phyloP scores from a whole-genome alignment of 1,140 invertebrate species.

The Scaptomyza pallida region DNA sequence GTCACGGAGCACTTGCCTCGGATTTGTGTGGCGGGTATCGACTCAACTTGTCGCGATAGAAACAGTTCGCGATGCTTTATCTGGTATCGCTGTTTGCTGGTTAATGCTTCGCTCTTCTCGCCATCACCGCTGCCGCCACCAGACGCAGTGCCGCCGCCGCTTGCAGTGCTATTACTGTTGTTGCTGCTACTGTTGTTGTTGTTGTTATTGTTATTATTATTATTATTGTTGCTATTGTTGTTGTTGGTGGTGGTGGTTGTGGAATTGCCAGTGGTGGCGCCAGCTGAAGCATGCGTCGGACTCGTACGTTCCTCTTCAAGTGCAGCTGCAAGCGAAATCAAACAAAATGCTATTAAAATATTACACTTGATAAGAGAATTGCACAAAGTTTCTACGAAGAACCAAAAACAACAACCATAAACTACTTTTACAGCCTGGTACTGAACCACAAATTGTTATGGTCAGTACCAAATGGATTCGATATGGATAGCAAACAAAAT shows the following conservation, averaged over 20 bases:
- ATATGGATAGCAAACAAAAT: conserved; percentile 20
- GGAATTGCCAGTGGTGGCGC: conserved; percentile 67
- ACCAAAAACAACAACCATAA: conserved; percentile 26
- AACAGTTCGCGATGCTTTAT: conserved; percentile 99
- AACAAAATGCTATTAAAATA: conserved; percentile 8
- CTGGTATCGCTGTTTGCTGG: conserved; percentile 94
- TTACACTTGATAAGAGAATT: not conserved
- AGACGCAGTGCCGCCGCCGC: conserved; percentile 76
- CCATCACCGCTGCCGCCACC: conserved; percentile 37
- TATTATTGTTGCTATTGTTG: conserved; percentile 52
- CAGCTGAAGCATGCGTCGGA: conserved; percentile 82
- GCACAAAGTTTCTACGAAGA: conserved; percentile 3
- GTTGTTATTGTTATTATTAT: conserved; percentile 38
- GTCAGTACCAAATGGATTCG: conserved; percentile 17
- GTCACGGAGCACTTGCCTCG: conserved; percentile 99
- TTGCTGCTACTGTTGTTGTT: conserved; percentile 45
- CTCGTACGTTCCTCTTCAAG: conserved; percentile 85
- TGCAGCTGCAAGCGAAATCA: conserved; percentile 75
- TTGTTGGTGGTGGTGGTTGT: conserved; percentile 42
- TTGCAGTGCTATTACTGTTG: conserved; percentile 34
- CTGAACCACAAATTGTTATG: no score
- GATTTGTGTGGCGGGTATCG: conserved; percentile 98
- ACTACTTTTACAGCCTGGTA: no score
- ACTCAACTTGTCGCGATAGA: conserved; percentile 98
- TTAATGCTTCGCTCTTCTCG: conserved; percentile 84